Evolutionary conservation across 2,797 vertebrate species (phyloP).

Genomic region (Ptychobarbus kaznakovi): DNA sequence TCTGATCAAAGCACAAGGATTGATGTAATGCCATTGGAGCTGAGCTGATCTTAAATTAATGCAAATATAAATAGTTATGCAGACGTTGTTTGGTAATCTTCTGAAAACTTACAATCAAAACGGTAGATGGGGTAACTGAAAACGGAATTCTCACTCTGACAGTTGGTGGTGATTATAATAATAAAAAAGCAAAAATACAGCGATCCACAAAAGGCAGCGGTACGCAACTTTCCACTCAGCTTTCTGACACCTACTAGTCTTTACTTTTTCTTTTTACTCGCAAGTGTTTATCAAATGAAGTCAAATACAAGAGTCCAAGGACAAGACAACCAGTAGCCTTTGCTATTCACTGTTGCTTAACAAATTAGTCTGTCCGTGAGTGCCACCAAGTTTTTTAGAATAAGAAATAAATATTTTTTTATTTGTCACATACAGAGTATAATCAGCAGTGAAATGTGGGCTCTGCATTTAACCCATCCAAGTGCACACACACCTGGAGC

Average conservation of each 20-base stretch:
- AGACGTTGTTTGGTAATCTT: background rate
- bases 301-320: background rate
- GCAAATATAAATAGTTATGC: background rate
- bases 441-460: too few species aligned
- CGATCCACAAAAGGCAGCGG: background rate
- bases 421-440: too few species aligned
- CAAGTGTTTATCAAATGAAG: background rate
- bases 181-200: background rate
- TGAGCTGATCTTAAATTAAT: background rate
- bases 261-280: background rate
- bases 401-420: too few species aligned
- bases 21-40: background rate
- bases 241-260: background rate
- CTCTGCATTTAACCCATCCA: too few species aligned
- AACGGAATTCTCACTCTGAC: background rate
- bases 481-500: too few species aligned
- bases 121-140: background rate
- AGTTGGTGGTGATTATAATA: background rate
- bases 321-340: background rate
- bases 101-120: background rate
- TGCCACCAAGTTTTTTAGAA: background rate
- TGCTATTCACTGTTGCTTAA: background rate
- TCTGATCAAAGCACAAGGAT: background rate
- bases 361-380: background rate
- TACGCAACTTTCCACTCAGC: background rate